Evolutionary conservation across 1,140 invertebrate species (phyloP).

Genomic region (Drosophila simulans): DNA sequence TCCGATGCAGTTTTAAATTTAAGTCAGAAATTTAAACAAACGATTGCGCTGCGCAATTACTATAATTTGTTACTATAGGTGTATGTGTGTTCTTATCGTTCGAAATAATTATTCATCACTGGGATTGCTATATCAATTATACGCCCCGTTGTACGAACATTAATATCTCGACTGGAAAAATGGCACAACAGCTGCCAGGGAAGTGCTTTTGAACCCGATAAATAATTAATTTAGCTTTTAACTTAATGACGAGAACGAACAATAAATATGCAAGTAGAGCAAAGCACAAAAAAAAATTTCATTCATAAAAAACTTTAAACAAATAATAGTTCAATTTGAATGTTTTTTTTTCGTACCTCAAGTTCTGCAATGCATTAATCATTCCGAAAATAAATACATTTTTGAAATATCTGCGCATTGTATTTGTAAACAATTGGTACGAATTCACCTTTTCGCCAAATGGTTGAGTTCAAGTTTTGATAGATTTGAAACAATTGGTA

Average conservation of each 20-base stretch:
- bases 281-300: neutral
- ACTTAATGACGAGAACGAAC: conserved; percentile 4
- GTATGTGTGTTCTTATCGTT: conserved; percentile 12
- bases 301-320: neutral
- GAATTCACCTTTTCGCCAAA: conserved; percentile 26
- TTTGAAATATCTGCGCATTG: conserved; percentile 20
- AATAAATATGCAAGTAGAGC: neutral
- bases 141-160: conserved; percentile 30
- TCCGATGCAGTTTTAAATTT: neutral
- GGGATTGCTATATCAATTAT: conserved; percentile 36
- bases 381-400: conserved; percentile 23
- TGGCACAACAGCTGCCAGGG: conserved; percentile 23
- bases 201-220: conserved; percentile 22
- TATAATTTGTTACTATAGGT: neutral
- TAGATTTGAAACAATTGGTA: conserved; percentile 12
- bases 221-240: conserved; percentile 15
- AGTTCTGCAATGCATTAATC: conserved; percentile 13
- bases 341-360: conserved; percentile 15
- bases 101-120: conserved; percentile 28
- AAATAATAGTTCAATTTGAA: neutral
- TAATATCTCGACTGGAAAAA: conserved; percentile 22
- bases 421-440: conserved; percentile 24
- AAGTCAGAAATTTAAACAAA: neutral
- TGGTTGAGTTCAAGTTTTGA: conserved; percentile 11
- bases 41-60: neutral